Evolutionary conservation across 2,888 invertebrate species (phyloP).

Genomic region (Oasisia sp.): DNA sequence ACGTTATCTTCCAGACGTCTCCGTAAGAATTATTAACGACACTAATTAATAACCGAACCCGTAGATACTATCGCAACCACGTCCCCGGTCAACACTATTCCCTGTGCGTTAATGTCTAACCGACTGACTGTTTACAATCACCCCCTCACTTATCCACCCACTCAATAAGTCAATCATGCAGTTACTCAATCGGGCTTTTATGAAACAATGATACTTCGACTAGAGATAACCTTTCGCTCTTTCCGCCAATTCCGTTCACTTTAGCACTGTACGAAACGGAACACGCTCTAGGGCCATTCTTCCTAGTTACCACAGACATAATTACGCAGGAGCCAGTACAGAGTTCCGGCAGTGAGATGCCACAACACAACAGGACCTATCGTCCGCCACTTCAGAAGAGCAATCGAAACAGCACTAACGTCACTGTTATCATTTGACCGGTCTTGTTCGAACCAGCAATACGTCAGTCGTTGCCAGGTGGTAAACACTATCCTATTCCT

Average conservation of each 20-base stretch:
- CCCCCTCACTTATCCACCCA: not conserved
- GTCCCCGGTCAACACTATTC: not conserved
- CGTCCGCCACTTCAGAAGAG: not conserved
- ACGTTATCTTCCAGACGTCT: not conserved
- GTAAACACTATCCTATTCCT: not conserved
- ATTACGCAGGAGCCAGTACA: not conserved
- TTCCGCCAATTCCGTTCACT: not conserved
- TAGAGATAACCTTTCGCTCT: not conserved
- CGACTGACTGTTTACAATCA: not conserved
- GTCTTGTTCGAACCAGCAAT: not conserved
- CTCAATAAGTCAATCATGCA: not conserved
- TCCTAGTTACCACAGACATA: not conserved
- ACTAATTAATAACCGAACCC: not conserved
- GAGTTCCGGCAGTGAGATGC: not conserved
- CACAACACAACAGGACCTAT: not conserved
- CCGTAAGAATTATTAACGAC: not conserved
- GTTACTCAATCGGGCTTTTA: not conserved
- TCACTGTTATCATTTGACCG: not conserved
- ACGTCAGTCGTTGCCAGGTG: not conserved
- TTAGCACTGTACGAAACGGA: not conserved
- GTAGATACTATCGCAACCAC: not conserved
- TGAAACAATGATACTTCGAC: not conserved
- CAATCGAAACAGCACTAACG: not conserved
- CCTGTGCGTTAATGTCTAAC: not conserved
- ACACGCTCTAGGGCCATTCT: not conserved